Evolutionary conservation across 2,797 vertebrate genomes (phyloP).

Genomic region (Hoplostethus mediterraneus): DNA sequence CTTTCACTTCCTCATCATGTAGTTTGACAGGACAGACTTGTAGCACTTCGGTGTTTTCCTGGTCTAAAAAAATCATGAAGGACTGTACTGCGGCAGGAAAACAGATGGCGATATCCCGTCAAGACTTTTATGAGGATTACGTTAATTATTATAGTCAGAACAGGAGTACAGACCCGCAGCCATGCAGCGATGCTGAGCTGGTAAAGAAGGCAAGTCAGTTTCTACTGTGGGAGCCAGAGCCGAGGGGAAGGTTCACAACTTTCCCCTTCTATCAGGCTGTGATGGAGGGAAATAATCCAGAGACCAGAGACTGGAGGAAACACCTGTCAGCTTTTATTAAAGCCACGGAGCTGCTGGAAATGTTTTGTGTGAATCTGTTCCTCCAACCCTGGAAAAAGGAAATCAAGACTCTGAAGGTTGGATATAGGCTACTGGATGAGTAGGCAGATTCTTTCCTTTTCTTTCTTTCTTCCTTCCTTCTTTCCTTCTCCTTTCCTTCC

Average conservation of each 20-base stretch:
- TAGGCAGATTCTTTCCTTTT: background rate
- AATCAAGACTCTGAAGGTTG: conserved; percentile 88
- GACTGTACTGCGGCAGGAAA: conserved; percentile 21
- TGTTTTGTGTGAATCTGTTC: conserved; percentile 86
- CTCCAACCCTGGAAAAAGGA: conserved; percentile 90
- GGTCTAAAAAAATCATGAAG: conserved; percentile 57
- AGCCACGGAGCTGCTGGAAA: conserved; percentile 86
- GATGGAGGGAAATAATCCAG: background rate
- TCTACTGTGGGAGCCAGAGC: conserved; percentile 36
- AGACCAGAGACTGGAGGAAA: conserved; percentile 25
- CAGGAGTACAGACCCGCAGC: conserved; percentile 52
- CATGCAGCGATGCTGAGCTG: conserved; percentile 67
- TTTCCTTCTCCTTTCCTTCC: background rate
- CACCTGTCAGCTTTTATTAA: conserved; percentile 60
- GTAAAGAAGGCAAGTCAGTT: conserved; percentile 58
- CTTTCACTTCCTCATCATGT: conserved; percentile 72
- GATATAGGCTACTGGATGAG: background rate
- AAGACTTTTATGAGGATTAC: conserved; percentile 68
- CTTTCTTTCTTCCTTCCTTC: background rate
- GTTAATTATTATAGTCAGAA: conserved; percentile 52
- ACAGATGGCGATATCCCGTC: conserved; percentile 25
- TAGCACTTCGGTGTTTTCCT: conserved; percentile 1
- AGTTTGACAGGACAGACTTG: conserved; percentile 1
- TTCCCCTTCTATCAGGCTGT: conserved; percentile 69
- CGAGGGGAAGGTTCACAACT: conserved; percentile 38